These are phyloP conservation scores for Notoglanidium macrostoma DNA, from an alignment of 2,797 vertebrate species.

Conservation along the genomic window DNA sequence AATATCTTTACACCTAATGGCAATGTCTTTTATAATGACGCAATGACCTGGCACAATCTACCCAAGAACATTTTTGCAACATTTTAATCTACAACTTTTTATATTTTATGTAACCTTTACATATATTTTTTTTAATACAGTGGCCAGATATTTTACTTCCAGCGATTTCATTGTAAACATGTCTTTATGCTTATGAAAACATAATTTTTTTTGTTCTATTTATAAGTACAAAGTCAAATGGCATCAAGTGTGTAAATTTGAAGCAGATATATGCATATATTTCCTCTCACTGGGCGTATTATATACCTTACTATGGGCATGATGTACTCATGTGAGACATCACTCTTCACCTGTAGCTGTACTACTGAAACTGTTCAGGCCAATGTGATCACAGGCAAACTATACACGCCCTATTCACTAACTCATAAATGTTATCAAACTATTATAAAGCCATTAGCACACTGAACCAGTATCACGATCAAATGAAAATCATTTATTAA, in stretches of 20 bases:
- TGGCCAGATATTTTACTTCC: not conserved
- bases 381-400: not conserved
- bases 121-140: not conserved
- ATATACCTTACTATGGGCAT: not conserved
- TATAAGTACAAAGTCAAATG: not conserved
- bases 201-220: not conserved
- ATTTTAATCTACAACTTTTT: not conserved
- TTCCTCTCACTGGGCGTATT: not conserved
- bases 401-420: not conserved
- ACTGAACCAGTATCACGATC: slow-evolving; percentile 57
- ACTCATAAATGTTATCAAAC: not conserved
- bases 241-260: not conserved
- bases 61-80: not conserved
- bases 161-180: not conserved
- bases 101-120: not conserved
- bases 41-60: not conserved
- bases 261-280: not conserved
- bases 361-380: not conserved
- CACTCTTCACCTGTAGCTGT: not conserved
- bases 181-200: not conserved
- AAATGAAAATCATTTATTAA: slow-evolving; percentile 77
- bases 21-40: not conserved
- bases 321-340: not conserved
- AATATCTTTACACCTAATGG: not conserved
- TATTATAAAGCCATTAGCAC: slow-evolving; percentile 16